Base-by-base conservation (phyloP, 2,113 vertebrate genomes). In the Tachuris rubrigastra region DNA sequence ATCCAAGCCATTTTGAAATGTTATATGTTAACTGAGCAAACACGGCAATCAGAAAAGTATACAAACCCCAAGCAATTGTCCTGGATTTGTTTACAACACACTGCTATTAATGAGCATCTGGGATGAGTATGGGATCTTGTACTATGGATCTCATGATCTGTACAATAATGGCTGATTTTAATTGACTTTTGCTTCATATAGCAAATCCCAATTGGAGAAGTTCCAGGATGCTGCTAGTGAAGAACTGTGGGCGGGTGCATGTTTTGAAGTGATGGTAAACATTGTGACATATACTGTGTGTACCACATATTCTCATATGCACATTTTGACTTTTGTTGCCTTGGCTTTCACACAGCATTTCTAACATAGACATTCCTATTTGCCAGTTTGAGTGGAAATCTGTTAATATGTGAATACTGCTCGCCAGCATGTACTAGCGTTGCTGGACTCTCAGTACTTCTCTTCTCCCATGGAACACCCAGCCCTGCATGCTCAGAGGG, bases 191-290 rank as follows among this genome's bases (percentile, higher is more conserved):
- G 93, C 97, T 96, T 95, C 92, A 76, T 93, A 96, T 96, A 97
- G 92, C 90, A 92, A 96, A 97, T 96, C 95, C 89, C 95, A 87
- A 89, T 53, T 97, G 97, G 97, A 97, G 93, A 79, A 79, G 82
- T 96, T 97, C 97, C 97, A 97, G 96, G 92, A 96, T 52, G 96
- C 97, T 7, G 93, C 93, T 93, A 95, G 89, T 93, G 94, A 96
- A 49, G 95, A 93, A 58, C 95, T 96, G 97, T 97, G 96, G 97
- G 97, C 55, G 97, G 94, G 94, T 92, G 95, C 96, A 97, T 96
- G 97, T 96, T 97, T 97, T 97, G 96, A 97, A 97, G 97, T 97
- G 97, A 96, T 91, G 92, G 96, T 97, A 97, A 97, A 97, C 96
- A 97, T 97, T 97, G 94, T 97, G 97, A 97, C 97, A 97, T 94